Evolutionary conservation across 2,113 vertebrate species (phyloP), one percentile per base, ranked within the genome.

Genomic region (Phycodurus eques): DNA sequence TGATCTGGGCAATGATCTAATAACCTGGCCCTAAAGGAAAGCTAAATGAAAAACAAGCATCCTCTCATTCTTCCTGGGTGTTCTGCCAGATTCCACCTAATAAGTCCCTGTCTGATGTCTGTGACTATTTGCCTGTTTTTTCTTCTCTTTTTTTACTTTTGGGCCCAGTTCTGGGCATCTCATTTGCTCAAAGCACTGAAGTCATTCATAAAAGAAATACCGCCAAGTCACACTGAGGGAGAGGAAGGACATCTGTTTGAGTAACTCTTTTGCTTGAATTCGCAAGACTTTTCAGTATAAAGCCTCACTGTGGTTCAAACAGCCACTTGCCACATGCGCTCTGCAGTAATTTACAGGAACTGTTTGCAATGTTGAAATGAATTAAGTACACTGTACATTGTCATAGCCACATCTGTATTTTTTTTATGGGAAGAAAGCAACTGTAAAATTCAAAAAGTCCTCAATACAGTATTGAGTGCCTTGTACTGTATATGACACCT

Each of bases 61-160:
- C 67, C 47, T 64, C 71, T 68, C 51, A 75, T 83, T 67, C 81
- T 70, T 8, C 0, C 9, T 49, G 63, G 71, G 20, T 71, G 49
- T 73, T 67, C 56, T 70, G 62, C 74, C 81, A 79, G 71, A 65
- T 71, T 86, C 80, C 72, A 33, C 71, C 77, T 67, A 69, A 35
- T 31, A 61, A 61, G 31, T 1, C 33, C 0, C 76, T 31, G 7
- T 49, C 4, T n/a, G 56, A 76, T 85, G 81, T 85, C 83, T 87
- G 79, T 74, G 68, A 82, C 65, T 81, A 75, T 82, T 88, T 85
- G 77, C 82, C 75, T 62, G 59, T 53, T 66, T 35, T 80, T 67
- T 46, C 69, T 76, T 31, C 67, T 8, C 66, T 88, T 64, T n/a
- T 19, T 80, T 84, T 78, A 81, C 53, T 72, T 68, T 80, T 11